Evolutionary conservation across 2,113 vertebrate species (phyloP).

Genomic region (Myotis davidii): DNA sequence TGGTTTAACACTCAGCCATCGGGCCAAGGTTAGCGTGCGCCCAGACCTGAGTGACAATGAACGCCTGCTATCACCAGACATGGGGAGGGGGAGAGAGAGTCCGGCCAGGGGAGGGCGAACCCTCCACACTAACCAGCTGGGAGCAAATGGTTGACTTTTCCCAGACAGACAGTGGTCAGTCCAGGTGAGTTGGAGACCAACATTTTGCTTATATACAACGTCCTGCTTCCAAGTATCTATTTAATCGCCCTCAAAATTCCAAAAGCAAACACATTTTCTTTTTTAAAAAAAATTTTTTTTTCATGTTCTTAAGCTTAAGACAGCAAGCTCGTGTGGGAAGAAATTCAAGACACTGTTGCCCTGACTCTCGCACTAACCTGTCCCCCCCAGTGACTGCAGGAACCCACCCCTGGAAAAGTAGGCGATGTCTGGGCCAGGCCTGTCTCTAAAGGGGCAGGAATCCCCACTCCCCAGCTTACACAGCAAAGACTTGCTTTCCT

Average conservation of each 20-base stretch:
- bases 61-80: background rate
- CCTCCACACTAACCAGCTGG: background rate
- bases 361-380: background rate
- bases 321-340: background rate
- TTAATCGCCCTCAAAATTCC: background rate
- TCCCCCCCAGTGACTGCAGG: background rate
- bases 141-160: conserved; percentile 55
- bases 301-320: background rate
- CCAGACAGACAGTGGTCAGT: background rate
- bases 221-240: conserved; percentile 37
- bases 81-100: background rate
- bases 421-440: background rate
- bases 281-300: background rate
- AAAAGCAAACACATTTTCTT: background rate
- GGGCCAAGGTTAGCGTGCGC: conserved; percentile 65
- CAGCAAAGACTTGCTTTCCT: conserved; percentile 8
- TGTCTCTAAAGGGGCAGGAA: background rate
- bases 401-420: background rate
- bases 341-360: background rate
- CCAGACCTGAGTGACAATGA: background rate
- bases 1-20: conserved; percentile 63
- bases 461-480: background rate
- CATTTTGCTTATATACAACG: conserved; percentile 27
- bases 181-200: background rate
- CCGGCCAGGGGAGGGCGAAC: background rate